Conservation (phyloP, 2,888 invertebrate genomes). For the Diarsia dahlii region DNA sequence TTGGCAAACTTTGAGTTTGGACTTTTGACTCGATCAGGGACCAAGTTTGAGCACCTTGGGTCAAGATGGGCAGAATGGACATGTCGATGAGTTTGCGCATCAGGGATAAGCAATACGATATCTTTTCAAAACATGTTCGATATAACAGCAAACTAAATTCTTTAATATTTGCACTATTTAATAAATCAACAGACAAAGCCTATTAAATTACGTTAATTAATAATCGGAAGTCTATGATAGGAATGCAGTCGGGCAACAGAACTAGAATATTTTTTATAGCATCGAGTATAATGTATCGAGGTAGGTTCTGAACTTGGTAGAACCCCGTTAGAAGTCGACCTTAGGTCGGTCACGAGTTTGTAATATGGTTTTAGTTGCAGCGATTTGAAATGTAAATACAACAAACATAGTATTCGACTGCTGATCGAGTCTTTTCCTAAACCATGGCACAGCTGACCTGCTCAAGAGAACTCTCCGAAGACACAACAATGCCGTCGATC, state of each 20-base stretch:
- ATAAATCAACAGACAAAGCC: background rate
- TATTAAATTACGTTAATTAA: slow-evolving; percentile 8
- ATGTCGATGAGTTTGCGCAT: too few relatives aligned
- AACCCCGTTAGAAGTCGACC: slow-evolving; percentile 23
- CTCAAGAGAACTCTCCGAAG: too few relatives aligned
- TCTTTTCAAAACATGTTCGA: too few relatives aligned
- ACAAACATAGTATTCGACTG: too few relatives aligned
- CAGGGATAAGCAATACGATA: too few relatives aligned
- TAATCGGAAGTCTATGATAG: slow-evolving; percentile 26
- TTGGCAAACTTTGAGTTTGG: too few relatives aligned
- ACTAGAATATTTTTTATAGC: slow-evolving; percentile 25
- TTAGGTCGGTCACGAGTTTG: slow-evolving; percentile 39
- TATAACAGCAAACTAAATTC: background rate
- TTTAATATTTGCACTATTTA: background rate
- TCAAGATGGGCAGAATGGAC: too few relatives aligned
- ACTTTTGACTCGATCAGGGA: too few relatives aligned
- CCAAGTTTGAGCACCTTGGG: too few relatives aligned
- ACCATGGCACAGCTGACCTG: too few relatives aligned
- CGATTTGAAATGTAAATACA: slow-evolving; percentile 4
- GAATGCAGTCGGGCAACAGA: slow-evolving; percentile 40
- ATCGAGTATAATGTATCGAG: background rate
- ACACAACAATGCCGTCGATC: too few relatives aligned
- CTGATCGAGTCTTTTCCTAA: too few relatives aligned
- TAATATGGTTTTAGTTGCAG: slow-evolving; percentile 12
- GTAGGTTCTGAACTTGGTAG: slow-evolving; percentile 13